Percentiles rank a stretch among this genome's conserved stretches.
phyloP scores from a whole-genome alignment of 2,113 vertebrate species.

The Coreoperca whiteheadi region DNA sequence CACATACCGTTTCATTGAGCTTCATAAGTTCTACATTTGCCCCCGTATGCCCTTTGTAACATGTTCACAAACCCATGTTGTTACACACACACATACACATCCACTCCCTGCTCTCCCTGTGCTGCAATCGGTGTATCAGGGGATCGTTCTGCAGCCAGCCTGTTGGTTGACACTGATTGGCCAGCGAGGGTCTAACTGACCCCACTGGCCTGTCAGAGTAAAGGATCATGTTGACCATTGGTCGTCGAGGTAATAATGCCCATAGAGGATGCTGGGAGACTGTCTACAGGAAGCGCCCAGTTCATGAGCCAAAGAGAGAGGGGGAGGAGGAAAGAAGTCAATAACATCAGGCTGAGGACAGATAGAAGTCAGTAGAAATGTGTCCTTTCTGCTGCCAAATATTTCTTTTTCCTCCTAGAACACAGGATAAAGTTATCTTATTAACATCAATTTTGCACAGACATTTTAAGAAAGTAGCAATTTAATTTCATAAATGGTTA shows the following conservation, averaged over 20 bases:
- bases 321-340: slow-evolving; percentile 11
- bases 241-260: slow-evolving; percentile 71
- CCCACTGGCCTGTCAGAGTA: slow-evolving; percentile 54
- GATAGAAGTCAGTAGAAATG: slow-evolving; percentile 2
- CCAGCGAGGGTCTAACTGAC: slow-evolving; percentile 49
- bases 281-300: slow-evolving; percentile 31
- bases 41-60: background rate
- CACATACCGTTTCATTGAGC: background rate
- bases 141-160: slow-evolving; percentile 38
- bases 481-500: background rate
- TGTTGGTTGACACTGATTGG: slow-evolving; percentile 74
- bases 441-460: background rate
- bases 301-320: slow-evolving; percentile 36
- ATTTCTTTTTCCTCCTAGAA: slow-evolving; percentile 1
- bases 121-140: slow-evolving; percentile 29
- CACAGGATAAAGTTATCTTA: slow-evolving; percentile 2
- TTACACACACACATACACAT: background rate
- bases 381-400: slow-evolving; percentile 4
- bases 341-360: slow-evolving; percentile 11
- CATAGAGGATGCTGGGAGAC: slow-evolving; percentile 61
- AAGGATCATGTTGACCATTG: slow-evolving; percentile 60
- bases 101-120: no score
- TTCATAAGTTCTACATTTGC: background rate
- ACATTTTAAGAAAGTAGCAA: background rate
- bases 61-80: background rate